Evolutionary conservation across 2,113 vertebrate species (phyloP).

Genomic region (Antigone vipio): DNA sequence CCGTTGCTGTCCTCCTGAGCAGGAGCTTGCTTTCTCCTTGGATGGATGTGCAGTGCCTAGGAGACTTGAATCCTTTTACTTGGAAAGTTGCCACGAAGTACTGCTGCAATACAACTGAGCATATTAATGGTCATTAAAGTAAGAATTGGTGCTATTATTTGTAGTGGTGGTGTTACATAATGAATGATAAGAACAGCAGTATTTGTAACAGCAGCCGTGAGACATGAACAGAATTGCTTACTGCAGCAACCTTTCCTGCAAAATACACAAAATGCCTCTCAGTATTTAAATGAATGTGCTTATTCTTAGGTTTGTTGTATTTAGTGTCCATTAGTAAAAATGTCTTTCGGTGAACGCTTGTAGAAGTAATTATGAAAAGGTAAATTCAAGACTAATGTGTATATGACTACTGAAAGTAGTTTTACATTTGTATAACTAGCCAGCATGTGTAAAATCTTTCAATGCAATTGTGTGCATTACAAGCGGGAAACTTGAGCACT

Average conservation of each 20-base stretch:
- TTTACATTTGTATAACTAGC: neutral
- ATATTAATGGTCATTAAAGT: neutral
- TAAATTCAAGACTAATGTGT: neutral
- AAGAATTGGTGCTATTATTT: neutral
- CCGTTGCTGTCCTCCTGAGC: neutral
- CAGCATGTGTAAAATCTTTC: neutral
- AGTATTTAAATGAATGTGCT: neutral
- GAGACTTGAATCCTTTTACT: neutral
- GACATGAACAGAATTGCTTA: neutral
- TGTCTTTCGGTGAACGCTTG: neutral
- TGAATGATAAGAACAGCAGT: neutral
- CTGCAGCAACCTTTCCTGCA: neutral
- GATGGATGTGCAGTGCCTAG: neutral
- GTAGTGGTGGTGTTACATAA: neutral
- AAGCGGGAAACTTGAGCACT: neutral
- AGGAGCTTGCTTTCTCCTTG: neutral
- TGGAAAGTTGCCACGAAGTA: neutral
- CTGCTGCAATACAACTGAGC: neutral
- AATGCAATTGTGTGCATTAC: neutral
- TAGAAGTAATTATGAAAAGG: neutral
- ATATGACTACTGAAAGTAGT: neutral
- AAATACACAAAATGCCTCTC: neutral
- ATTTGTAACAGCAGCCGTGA: neutral
- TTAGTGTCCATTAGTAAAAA: neutral
- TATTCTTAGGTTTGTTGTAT: neutral